These are phyloP conservation scores for Netta rufina DNA, from an alignment of 2,797 vertebrate species.

Conservation along the genomic window DNA sequence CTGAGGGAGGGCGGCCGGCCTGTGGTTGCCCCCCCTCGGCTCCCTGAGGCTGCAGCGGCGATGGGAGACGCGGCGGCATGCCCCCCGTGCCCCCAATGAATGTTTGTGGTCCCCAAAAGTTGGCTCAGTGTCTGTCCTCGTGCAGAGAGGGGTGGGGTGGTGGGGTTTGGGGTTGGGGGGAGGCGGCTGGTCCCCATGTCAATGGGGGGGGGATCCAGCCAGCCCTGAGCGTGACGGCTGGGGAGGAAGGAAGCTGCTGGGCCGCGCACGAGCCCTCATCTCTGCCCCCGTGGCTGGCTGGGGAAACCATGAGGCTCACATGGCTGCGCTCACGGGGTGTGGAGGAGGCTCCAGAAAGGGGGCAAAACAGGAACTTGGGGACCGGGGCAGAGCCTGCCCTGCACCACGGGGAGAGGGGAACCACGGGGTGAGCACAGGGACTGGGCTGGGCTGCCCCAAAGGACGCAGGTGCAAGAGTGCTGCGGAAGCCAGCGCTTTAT, in stretches of 20 bases:
- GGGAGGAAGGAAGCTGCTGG: neutral
- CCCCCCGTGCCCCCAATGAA: neutral
- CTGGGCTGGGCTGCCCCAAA: neutral
- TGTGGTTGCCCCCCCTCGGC: neutral
- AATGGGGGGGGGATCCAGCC: neutral
- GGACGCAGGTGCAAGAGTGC: neutral
- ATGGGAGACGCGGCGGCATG: fast-evolving
- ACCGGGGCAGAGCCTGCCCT: fast-evolving
- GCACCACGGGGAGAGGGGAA: neutral
- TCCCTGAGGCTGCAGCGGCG: neutral
- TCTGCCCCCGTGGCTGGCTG: neutral
- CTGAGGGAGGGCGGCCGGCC: neutral
- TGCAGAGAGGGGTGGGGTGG: fast-evolving
- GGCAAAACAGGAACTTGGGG: neutral
- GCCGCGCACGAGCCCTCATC: fast-evolving
- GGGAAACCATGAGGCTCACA: slow-evolving; percentile 8
- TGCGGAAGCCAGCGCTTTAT: slow-evolving; percentile 14
- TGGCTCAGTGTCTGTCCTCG: neutral
- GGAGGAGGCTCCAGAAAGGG: neutral
- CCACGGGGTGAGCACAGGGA: neutral
- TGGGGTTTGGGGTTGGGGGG: fast-evolving
- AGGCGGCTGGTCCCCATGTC: fast-evolving
- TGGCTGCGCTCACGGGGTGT: neutral
- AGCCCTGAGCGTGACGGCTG: neutral
- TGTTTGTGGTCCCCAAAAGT: too few species aligned